Evolutionary conservation across 1,140 invertebrate genomes (phyloP).

Genomic region (Solen grandis): DNA sequence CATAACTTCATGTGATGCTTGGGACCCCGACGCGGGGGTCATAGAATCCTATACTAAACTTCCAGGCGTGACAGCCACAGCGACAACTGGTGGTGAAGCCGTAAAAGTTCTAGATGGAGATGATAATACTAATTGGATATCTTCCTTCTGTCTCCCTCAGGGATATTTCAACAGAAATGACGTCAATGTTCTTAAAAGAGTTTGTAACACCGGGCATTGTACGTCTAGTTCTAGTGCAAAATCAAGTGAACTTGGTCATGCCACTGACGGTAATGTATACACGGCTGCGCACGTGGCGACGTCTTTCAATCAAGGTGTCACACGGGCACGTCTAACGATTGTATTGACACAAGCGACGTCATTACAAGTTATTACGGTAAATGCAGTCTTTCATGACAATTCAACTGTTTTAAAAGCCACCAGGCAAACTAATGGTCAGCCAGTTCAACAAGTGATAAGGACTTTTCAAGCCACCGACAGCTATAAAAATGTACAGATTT

Average conservation of each 20-base stretch:
- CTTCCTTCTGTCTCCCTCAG: slow-evolving; percentile 59
- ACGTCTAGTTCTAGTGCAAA: not conserved
- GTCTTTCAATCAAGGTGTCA: not conserved
- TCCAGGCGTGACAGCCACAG: slow-evolving; percentile 37
- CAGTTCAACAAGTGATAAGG: slow-evolving; percentile 27
- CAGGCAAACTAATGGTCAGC: not conserved
- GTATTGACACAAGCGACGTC: not conserved
- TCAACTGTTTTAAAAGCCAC: slow-evolving; percentile 3
- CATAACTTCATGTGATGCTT: no score
- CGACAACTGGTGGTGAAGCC: slow-evolving; percentile 41
- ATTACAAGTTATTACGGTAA: slow-evolving; percentile 52
- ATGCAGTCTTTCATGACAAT: slow-evolving; percentile 48
- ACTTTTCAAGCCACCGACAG: slow-evolving; percentile 54
- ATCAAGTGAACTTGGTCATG: not conserved
- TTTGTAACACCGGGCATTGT: slow-evolving; percentile 46
- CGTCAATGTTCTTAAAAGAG: slow-evolving; percentile 57
- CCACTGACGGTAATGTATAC: slow-evolving; percentile 54
- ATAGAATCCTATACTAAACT: slow-evolving; percentile 64
- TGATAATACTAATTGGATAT: slow-evolving; percentile 67
- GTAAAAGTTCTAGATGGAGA: slow-evolving; percentile 58
- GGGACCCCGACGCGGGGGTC: slow-evolving; percentile 70
- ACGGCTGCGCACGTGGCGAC: not conserved
- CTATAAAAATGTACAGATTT: slow-evolving; percentile 57
- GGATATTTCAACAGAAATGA: slow-evolving; percentile 51
- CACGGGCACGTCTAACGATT: slow-evolving; percentile 29